Evolutionary conservation across 2,113 vertebrate genomes (phyloP).

Genomic region (Pampusana beccarii): DNA sequence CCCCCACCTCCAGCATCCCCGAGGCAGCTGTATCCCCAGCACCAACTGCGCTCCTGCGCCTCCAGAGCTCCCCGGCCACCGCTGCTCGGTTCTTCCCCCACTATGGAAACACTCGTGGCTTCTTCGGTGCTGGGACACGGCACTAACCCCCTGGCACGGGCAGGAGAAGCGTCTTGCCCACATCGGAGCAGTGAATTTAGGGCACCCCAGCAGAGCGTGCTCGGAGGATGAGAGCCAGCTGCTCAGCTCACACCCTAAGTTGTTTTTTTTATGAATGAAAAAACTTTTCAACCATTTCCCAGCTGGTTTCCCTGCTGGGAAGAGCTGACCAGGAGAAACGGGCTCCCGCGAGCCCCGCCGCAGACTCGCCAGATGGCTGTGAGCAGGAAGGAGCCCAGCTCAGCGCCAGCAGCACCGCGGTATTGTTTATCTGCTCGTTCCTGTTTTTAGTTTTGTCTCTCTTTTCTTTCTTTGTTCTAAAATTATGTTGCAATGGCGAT

Average conservation of each 20-base stretch:
- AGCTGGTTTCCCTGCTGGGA: background rate
- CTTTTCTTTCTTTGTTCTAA: slow-evolving; percentile 7
- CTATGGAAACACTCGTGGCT: fast-evolving
- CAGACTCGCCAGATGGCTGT: background rate
- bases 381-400: slow-evolving; percentile 28
- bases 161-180: fast-evolving
- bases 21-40: background rate
- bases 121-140: background rate
- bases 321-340: fast-evolving
- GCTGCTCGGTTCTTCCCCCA: fast-evolving
- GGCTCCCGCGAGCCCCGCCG: fast-evolving
- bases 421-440: slow-evolving; percentile 45
- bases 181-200: fast-evolving
- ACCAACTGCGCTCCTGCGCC: fast-evolving
- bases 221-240: background rate
- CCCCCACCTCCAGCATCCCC: background rate
- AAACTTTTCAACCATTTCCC: background rate
- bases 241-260: background rate
- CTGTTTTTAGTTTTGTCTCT: slow-evolving; percentile 27
- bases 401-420: background rate
- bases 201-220: background rate
- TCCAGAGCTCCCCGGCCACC: fast-evolving
- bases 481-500: background rate
- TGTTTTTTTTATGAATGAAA: background rate
- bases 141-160: fast-evolving